These are phyloP conservation scores for Charadrius vociferus DNA, from an alignment of 2,113 vertebrate species.

Conservation along the genomic window DNA sequence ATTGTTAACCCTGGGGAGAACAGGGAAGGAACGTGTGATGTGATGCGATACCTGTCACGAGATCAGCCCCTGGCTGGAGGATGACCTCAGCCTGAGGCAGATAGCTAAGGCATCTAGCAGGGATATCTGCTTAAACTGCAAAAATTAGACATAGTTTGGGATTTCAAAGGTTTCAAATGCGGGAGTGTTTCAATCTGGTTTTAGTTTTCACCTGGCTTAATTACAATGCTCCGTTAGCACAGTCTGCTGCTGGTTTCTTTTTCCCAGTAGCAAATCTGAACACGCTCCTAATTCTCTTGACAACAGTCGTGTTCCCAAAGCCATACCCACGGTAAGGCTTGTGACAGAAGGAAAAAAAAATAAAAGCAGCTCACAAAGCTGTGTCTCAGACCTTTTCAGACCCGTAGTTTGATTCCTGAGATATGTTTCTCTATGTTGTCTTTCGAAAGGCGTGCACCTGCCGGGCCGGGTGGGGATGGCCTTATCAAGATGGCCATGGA, in stretches of 20 bases:
- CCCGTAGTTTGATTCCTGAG: neutral
- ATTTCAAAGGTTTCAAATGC: neutral
- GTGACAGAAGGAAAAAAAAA: neutral
- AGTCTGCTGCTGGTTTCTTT: neutral
- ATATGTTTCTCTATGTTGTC: fast-evolving
- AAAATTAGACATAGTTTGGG: neutral
- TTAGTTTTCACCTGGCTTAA: neutral
- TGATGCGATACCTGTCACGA: neutral
- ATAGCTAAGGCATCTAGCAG: neutral
- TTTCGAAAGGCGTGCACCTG: neutral
- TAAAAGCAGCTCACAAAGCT: neutral
- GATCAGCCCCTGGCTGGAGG: neutral
- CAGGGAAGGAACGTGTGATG: neutral
- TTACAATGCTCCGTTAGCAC: neutral
- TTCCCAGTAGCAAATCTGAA: neutral
- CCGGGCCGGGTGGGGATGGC: fast-evolving
- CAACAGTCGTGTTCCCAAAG: neutral
- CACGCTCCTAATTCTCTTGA: neutral
- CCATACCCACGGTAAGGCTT: neutral
- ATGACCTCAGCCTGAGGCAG: neutral
- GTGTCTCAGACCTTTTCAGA: neutral
- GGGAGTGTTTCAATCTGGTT: neutral
- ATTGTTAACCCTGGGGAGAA: neutral
- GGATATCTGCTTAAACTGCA: neutral
- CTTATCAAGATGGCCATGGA: neutral